Percentiles rank a stretch among this genome's conserved stretches.
Evolutionary conservation across 1,140 invertebrate genomes (phyloP).

Genomic region (Caerostris darwini): DNA sequence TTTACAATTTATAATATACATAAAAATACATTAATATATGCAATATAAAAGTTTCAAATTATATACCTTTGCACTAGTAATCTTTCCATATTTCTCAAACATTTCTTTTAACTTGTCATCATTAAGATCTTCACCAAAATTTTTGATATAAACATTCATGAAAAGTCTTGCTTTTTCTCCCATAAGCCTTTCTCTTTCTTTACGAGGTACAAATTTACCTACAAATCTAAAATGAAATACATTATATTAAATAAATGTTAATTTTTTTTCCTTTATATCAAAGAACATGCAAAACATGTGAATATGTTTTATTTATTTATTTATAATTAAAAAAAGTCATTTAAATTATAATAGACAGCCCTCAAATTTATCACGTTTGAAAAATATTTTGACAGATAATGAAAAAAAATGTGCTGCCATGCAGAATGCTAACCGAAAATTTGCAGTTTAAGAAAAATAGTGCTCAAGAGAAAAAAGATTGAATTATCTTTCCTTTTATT

Average conservation of each 20-base stretch:
- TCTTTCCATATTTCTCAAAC: slow-evolving; percentile 97
- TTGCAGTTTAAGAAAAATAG: too few relatives aligned
- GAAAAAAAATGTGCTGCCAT: too few relatives aligned
- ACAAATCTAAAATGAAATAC: slow-evolving; percentile 86
- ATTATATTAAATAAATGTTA: neutral
- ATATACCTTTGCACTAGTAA: slow-evolving; percentile 84
- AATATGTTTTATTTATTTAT: too few relatives aligned
- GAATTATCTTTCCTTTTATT: too few relatives aligned
- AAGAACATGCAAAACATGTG: too few relatives aligned
- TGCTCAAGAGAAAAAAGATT: too few relatives aligned
- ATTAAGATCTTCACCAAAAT: slow-evolving; percentile 96
- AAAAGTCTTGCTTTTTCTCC: slow-evolving; percentile 98
- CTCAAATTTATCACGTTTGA: too few relatives aligned
- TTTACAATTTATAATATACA: neutral
- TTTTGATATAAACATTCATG: slow-evolving; percentile 99
- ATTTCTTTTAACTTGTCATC: slow-evolving; percentile 95
- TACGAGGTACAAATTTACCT: slow-evolving; percentile 98
- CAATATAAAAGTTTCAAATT: neutral
- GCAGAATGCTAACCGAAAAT: too few relatives aligned
- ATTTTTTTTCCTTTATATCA: too few relatives aligned
- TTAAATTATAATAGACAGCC: too few relatives aligned
- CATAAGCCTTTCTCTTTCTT: slow-evolving; percentile 97
- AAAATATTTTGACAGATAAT: too few relatives aligned
- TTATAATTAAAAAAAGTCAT: too few relatives aligned
- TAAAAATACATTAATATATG: neutral